Percentiles rank a stretch among this genome's conserved stretches.
phyloP scores from a whole-genome alignment of 2,888 invertebrate genomes.

The Pilophorus perplexus region DNA sequence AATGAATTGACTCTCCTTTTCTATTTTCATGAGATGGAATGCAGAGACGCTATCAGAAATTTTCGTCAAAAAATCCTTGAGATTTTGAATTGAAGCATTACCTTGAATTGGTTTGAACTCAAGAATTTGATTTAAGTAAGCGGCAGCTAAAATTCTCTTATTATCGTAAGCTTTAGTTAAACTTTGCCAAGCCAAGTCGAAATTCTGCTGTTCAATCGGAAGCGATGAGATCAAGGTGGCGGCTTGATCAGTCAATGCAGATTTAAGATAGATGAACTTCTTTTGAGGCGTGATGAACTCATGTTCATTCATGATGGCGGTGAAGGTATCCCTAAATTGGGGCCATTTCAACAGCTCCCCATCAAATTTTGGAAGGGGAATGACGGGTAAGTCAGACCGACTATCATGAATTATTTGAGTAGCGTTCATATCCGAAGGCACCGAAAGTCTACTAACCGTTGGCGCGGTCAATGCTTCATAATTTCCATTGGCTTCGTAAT shows the following conservation, averaged over 20 bases:
- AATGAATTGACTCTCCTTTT: conserved; percentile 8
- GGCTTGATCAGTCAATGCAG: conserved; percentile 1
- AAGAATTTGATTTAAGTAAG: conserved; percentile 10
- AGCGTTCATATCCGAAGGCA: background rate
- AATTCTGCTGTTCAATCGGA: conserved; percentile 4
- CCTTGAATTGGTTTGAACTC: too few species aligned
- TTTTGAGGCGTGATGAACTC: background rate
- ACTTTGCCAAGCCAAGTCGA: background rate
- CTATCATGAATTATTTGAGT: background rate
- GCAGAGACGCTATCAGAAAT: conserved; percentile 19
- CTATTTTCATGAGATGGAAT: conserved; percentile 1
- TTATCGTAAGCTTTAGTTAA: conserved; percentile 7
- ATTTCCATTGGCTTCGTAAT: background rate
- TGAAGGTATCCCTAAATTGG: conserved; percentile 2
- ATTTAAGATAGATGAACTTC: background rate
- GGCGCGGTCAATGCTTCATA: background rate
- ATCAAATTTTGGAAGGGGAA: background rate
- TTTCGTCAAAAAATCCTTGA: conserved; percentile 1
- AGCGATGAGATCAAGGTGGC: background rate
- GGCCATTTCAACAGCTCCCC: background rate
- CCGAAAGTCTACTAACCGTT: background rate
- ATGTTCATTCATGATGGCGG: background rate
- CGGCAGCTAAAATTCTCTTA: conserved; percentile 4
- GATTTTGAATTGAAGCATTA: too few species aligned
- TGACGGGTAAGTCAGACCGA: background rate